Evolutionary conservation across 2,888 invertebrate species (phyloP).

Genomic region (Scaptomyza reducta): DNA sequence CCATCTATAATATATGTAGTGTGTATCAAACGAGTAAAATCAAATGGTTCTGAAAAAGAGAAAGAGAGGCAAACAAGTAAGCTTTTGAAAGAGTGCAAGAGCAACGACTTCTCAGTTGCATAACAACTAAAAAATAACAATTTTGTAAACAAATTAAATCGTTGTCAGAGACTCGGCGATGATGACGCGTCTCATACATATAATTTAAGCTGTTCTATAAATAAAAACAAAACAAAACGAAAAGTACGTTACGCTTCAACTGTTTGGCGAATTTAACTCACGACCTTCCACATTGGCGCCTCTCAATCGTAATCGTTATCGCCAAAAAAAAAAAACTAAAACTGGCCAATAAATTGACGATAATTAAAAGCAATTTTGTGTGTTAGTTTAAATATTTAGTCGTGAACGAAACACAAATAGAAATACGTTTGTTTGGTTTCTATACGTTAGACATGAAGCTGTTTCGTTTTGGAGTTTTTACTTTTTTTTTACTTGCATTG

Average conservation of each 20-base stretch:
- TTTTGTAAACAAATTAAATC: constrained; percentile 46
- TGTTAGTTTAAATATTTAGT: constrained; percentile 30
- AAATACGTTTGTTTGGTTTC: constrained; percentile 12
- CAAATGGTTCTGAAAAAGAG: background rate
- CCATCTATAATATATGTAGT: background rate
- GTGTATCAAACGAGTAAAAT: no score
- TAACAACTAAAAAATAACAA: constrained; percentile 40
- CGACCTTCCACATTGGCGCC: constrained; percentile 3
- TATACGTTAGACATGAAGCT: constrained; percentile 28
- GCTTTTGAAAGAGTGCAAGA: background rate
- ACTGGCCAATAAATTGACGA: constrained; percentile 8
- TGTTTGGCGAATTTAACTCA: constrained; percentile 9
- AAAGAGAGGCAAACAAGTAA: background rate
- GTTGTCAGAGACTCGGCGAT: constrained; percentile 25
- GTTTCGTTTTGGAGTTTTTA: background rate
- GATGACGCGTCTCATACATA: constrained; percentile 11
- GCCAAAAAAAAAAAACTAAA: background rate
- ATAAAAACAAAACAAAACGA: constrained; percentile 14
- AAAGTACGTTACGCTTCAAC: constrained; percentile 41
- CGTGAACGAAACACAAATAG: constrained; percentile 9
- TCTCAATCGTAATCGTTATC: constrained; percentile 1
- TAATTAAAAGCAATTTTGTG: constrained; percentile 40
- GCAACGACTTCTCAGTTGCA: constrained; percentile 13
- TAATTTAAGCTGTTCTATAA: constrained; percentile 16
- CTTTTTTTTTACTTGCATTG: constrained; percentile 11